Percentiles rank a stretch among this genome's conserved stretches.
Evolutionary conservation across 1,140 invertebrate genomes (phyloP).

Genomic region (Papilio polytes): DNA sequence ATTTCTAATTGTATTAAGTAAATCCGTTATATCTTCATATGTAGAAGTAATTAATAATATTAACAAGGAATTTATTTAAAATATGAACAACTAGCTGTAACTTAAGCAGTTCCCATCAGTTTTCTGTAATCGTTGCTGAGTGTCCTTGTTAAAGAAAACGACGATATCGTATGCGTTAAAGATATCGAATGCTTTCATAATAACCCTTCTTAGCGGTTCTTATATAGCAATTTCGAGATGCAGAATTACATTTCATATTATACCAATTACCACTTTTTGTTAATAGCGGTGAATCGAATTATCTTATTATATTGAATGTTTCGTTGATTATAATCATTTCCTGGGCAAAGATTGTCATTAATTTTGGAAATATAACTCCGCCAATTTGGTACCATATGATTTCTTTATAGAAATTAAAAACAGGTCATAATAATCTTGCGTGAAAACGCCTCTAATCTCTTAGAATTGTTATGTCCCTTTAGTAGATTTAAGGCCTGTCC

Average conservation of each 20-base stretch:
- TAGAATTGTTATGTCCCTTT: too few species aligned
- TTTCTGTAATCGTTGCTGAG: background rate
- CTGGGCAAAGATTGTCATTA: background rate
- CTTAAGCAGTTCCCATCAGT: background rate
- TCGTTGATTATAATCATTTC: background rate
- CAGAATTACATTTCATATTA: background rate
- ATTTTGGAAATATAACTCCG: background rate
- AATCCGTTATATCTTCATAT: too few species aligned
- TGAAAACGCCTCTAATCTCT: background rate
- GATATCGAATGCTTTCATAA: background rate
- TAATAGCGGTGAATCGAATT: background rate
- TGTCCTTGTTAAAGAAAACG: background rate
- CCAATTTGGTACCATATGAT: too few species aligned
- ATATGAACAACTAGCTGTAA: background rate
- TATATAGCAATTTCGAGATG: constrained; percentile 6
- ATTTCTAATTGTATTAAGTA: too few species aligned
- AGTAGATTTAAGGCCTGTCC: too few species aligned
- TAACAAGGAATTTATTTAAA: background rate
- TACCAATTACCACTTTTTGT: background rate
- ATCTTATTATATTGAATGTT: background rate
- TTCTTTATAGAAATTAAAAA: background rate
- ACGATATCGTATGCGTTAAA: constrained; percentile 9
- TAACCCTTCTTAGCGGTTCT: constrained; percentile 8
- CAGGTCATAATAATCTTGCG: background rate
- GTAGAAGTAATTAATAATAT: background rate